Evolutionary conservation across 2,888 invertebrate genomes (phyloP).

Genomic region (Andrena fulva): DNA sequence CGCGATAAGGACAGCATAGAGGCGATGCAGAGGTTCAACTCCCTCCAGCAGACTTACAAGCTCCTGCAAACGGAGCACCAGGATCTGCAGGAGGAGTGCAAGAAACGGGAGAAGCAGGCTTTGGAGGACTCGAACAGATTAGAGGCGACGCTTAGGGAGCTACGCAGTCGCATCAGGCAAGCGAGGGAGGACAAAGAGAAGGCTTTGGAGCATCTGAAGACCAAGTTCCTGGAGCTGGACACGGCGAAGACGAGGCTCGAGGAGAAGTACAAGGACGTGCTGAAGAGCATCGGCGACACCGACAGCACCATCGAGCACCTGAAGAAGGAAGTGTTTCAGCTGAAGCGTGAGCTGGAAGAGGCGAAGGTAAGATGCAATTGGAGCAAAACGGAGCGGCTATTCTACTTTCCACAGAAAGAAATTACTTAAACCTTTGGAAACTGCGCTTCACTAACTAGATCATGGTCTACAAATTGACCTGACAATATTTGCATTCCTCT

Average conservation of each 20-base stretch:
- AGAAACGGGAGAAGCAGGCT: slow-evolving; percentile 77
- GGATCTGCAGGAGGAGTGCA: slow-evolving; percentile 80
- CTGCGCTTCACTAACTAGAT: too few relatives aligned
- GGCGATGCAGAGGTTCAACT: slow-evolving; percentile 80
- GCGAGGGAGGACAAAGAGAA: slow-evolving; percentile 75
- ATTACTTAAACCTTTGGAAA: too few relatives aligned
- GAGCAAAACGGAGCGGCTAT: too few relatives aligned
- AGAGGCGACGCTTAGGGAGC: slow-evolving; percentile 74
- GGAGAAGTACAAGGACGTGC: slow-evolving; percentile 76
- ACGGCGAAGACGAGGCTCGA: slow-evolving; percentile 76
- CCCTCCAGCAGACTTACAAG: slow-evolving; percentile 81
- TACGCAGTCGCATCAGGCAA: slow-evolving; percentile 74
- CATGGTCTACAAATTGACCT: too few relatives aligned
- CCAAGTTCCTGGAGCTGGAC: slow-evolving; percentile 76
- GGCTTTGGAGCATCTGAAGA: slow-evolving; percentile 79
- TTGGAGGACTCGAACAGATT: slow-evolving; percentile 74
- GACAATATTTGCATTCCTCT: too few relatives aligned
- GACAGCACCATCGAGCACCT: slow-evolving; percentile 77
- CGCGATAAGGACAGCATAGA: slow-evolving; percentile 81
- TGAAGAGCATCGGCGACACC: slow-evolving; percentile 68
- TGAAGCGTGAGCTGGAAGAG: slow-evolving; percentile 77
- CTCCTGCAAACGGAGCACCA: slow-evolving; percentile 79
- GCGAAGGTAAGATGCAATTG: slow-evolving; percentile 70
- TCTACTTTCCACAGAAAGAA: not conserved
- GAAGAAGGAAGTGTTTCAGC: slow-evolving; percentile 78